Evolutionary conservation across 2,113 vertebrate genomes (phyloP).

Genomic region (Rattus norvegicus): DNA sequence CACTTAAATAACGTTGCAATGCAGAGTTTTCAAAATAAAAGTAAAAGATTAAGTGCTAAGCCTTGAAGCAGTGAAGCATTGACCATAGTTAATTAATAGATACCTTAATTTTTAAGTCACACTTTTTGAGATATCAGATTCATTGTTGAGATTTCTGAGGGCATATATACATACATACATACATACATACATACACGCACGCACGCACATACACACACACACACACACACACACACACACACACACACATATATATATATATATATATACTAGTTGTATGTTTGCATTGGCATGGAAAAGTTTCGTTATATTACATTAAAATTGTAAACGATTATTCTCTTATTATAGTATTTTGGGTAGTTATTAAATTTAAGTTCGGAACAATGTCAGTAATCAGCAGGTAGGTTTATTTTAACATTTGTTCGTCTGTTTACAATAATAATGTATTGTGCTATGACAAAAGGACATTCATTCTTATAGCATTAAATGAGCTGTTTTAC

Average conservation of each 20-base stretch:
- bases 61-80: neutral
- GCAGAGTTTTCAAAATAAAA: neutral
- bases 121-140: neutral
- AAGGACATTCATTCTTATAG: neutral
- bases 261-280: neutral
- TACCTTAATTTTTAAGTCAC: neutral
- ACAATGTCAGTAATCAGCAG: no score
- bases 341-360: neutral
- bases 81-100: neutral
- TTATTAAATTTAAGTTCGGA: no score
- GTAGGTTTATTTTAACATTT: no score
- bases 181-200: no score
- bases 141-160: neutral
- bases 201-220: no score
- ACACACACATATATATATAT: no score
- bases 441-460: rapidly evolving
- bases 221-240: no score
- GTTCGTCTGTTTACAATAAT: neutral
- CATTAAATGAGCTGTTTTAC: neutral
- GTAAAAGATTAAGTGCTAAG: neutral
- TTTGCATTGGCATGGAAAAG: neutral
- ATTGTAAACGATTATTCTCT: neutral
- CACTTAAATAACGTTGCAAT: neutral
- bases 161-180: neutral
- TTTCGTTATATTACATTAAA: neutral